Conservation (phyloP, 23 tunicate genomes). For the Styela plicata region DNA sequence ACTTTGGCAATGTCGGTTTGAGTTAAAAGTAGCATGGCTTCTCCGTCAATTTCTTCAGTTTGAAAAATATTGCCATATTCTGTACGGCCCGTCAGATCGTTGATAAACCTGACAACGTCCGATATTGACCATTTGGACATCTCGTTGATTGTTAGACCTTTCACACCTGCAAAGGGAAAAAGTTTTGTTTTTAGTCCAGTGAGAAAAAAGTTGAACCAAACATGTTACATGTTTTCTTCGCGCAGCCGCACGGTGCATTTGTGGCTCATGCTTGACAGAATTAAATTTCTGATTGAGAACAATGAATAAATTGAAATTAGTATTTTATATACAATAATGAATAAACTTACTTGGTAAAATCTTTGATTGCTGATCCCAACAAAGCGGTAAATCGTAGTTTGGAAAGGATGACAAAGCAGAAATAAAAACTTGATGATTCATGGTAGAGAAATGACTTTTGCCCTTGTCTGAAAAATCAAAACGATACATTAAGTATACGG, state of each 20-base stretch:
- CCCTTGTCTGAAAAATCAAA: slow-evolving; percentile 12
- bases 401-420: slow-evolving; percentile 22
- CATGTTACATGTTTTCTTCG: too few relatives aligned
- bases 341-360: slow-evolving; percentile 31
- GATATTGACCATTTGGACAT: slow-evolving; percentile 39
- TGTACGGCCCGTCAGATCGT: slow-evolving; percentile 46
- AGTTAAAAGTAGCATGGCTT: slow-evolving; percentile 57
- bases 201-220: too few relatives aligned
- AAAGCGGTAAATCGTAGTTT: slow-evolving; percentile 39
- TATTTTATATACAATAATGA: too few relatives aligned
- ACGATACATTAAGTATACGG: too few relatives aligned
- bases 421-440: slow-evolving; percentile 21
- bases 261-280: not conserved
- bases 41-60: slow-evolving; percentile 72
- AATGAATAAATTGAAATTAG: not conserved
- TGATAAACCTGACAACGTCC: slow-evolving; percentile 45
- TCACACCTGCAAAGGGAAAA: slow-evolving; percentile 32
- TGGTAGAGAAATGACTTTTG: slow-evolving; percentile 16
- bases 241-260: too few relatives aligned
- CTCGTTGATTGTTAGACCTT: slow-evolving; percentile 36
- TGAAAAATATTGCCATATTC: slow-evolving; percentile 42
- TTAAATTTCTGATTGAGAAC: not conserved
- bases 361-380: slow-evolving; percentile 64
- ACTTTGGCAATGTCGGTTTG: slow-evolving; percentile 69
- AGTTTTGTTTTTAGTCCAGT: too few relatives aligned